Evolutionary conservation across 2,888 invertebrate genomes (phyloP), one percentile per base, ranked within the genome.

Genomic region (Tanypteryx hageni): DNA sequence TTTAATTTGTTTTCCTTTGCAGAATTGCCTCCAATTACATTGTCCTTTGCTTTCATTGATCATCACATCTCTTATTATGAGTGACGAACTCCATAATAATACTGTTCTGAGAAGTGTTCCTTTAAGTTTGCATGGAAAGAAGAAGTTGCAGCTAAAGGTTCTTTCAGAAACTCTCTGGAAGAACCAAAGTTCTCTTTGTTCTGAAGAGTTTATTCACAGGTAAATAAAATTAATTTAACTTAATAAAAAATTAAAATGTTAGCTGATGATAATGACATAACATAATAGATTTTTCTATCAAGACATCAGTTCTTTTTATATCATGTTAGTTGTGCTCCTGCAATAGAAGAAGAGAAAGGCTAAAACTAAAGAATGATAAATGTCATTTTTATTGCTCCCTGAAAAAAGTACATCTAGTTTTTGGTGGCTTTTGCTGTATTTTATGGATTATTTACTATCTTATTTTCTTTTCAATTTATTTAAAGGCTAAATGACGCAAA

Each of bases 161-260:
- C 93, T 97, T 22, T 95, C 96, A 93, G 95, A 96, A 93, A 94
- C 96, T 16, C 93, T 97, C 10, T 97, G 97, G 97, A 96, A 95
- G 92, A 97, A 97, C 94, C 95, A 96, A 89, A 95, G 95, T 0
- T 95, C 96, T 0, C 93, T 97, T 56, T 95, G 96, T 86, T 94
- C 95, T 0, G 94, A 95, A 9, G 95, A 95, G 64, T 95, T 95
- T 9, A 94, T 96, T 93, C 96, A 95, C 94, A 93, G 93, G 84
- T 92, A 27, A 92, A n/a, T 1, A 44, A 44, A 44, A 44, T 44
- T 44, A 44, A 44, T 44, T 44, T 44, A 44, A 44, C 44, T 44
- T 44, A 44, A 44, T 5, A 44, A 44, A 44, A 44, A 44, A 44
- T 5, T 5, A 44, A 44, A 44, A n/a, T n/a, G 44, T 44, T 44